A percentile compares a stretch with the other conserved stretches of the same genome.
Evolutionary conservation across 2,113 vertebrate species (phyloP).

Genomic region (Embiotoca jacksoni): DNA sequence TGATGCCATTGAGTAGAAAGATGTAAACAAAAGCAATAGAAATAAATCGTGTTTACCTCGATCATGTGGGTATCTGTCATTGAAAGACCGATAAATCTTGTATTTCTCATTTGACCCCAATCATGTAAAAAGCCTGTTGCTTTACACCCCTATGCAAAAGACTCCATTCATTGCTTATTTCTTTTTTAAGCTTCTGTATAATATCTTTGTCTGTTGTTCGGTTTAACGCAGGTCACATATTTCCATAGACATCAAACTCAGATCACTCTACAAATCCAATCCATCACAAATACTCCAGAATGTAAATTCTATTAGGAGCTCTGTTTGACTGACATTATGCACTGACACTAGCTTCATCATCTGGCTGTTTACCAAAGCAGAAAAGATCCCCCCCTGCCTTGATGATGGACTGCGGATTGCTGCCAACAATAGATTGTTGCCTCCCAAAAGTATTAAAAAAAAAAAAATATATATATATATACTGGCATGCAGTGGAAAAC

Average conservation of each 20-base stretch:
- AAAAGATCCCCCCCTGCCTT: conserved; percentile 31
- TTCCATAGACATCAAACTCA: background rate
- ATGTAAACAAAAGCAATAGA: background rate
- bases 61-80: conserved; percentile 1
- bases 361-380: conserved; percentile 53
- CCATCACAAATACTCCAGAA: background rate
- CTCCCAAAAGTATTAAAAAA: conserved; percentile 15
- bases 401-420: conserved; percentile 45
- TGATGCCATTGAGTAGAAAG: background rate
- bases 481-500: conserved; percentile 24
- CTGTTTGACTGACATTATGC: conserved; percentile 41
- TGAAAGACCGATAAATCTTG: conserved; percentile 1
- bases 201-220: background rate
- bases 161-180: conserved; percentile 4
- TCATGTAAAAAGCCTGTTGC: background rate
- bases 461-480: conserved; percentile 4
- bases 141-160: background rate
- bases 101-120: conserved; percentile 20
- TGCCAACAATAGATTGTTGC: conserved; percentile 49
- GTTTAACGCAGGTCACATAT: background rate
- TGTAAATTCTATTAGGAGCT: conserved; percentile 28
- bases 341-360: conserved; percentile 37
- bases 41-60: background rate
- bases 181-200: background rate
- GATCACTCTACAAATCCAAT: conserved; percentile 9